A percentile compares a stretch with the other conserved stretches of the same genome.
phyloP scores from a whole-genome alignment of 2,888 invertebrate genomes.

The Anodontia alba region DNA sequence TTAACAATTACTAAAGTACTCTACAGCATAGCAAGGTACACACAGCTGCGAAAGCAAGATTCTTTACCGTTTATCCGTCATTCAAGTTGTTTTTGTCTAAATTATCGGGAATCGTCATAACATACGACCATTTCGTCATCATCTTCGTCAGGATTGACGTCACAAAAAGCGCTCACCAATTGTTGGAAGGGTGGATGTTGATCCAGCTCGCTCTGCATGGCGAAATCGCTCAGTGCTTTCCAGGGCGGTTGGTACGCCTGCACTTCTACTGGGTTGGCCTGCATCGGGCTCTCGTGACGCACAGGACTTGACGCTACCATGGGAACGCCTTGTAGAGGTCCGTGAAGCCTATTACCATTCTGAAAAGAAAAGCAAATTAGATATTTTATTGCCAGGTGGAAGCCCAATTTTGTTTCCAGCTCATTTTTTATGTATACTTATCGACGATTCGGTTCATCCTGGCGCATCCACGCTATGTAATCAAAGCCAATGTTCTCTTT shows the following conservation, averaged over 20 bases:
- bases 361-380: conserved; percentile 85
- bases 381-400: no score
- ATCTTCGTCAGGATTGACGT: conserved; percentile 77
- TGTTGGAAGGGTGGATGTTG: conserved; percentile 97
- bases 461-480: no score
- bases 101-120: conserved; percentile 78
- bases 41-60: conserved; percentile 39
- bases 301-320: conserved; percentile 96
- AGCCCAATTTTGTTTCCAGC: no score
- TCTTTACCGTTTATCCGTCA: conserved; percentile 20
- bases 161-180: conserved; percentile 90
- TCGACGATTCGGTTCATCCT: no score
- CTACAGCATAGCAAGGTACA: conserved; percentile 38
- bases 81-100: conserved; percentile 3
- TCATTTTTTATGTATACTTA: no score
- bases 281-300: conserved; percentile 85
- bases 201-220: conserved; percentile 96
- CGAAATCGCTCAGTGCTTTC: conserved; percentile 98
- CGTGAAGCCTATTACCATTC: conserved; percentile 91
- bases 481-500: no score
- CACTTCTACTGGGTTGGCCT: conserved; percentile 91
- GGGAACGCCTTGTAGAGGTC: conserved; percentile 97
- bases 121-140: conserved; percentile 82
- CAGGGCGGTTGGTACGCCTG: conserved; percentile 96
- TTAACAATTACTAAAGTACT: background rate